These are phyloP conservation scores for Augochlora pura DNA, from an alignment of 1,140 invertebrate genomes.

Conservation along the genomic window DNA sequence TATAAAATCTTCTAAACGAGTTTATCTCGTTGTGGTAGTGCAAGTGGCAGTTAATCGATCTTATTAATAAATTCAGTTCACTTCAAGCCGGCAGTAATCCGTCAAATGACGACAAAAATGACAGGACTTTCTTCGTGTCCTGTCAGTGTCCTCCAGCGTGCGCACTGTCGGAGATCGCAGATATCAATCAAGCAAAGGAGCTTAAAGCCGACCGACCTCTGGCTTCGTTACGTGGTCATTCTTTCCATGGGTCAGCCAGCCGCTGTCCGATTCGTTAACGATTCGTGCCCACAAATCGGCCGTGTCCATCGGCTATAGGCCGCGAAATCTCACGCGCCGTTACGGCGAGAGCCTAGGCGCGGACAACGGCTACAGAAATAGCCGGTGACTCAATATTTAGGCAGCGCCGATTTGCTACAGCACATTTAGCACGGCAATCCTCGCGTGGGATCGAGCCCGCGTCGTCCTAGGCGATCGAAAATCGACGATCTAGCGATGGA, in stretches of 20 bases:
- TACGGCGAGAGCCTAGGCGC: conserved; percentile 17
- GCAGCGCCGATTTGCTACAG: conserved; percentile 54
- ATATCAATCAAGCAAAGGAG: conserved; percentile 24
- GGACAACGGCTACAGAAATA: conserved; percentile 62
- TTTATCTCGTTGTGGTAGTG: no score
- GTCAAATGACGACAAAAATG: not conserved
- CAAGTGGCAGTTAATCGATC: no score
- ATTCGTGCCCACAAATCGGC: not conserved
- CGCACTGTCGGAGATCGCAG: not conserved
- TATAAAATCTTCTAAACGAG: no score
- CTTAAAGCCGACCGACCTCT: not conserved
- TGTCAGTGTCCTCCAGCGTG: not conserved
- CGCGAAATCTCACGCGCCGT: conserved; percentile 4
- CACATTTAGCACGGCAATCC: conserved; percentile 31
- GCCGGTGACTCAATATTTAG: conserved; percentile 71
- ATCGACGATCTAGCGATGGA: not conserved
- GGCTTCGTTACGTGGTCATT: not conserved
- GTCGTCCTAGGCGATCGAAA: not conserved
- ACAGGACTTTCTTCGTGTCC: not conserved
- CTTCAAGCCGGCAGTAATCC: not conserved
- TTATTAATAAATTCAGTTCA: no score
- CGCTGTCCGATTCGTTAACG: conserved; percentile 19
- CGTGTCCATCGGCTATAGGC: not conserved
- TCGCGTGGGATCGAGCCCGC: not conserved
- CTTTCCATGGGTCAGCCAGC: not conserved